These are phyloP conservation scores for Sarcophaga bullata DNA, from an alignment of 1,140 invertebrate species.

Conservation along the genomic window DNA sequence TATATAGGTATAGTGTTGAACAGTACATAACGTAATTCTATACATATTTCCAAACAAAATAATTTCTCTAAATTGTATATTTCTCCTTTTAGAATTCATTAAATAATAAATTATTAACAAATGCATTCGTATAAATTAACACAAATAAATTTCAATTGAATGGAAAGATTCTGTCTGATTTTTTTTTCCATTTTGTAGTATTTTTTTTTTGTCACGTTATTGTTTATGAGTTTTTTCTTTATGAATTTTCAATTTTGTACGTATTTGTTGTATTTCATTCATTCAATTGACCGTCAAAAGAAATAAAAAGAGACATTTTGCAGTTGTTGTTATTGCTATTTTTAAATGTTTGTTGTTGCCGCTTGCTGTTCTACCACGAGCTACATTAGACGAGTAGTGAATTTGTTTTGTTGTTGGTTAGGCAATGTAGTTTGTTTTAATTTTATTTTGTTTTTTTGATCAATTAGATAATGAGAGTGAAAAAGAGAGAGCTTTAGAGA, in stretches of 20 bases:
- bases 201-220: background rate
- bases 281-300: slow-evolving; percentile 15
- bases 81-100: no score
- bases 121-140: background rate
- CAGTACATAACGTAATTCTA: no score
- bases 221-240: background rate
- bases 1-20: no score
- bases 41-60: no score
- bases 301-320: background rate
- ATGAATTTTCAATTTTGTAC: slow-evolving; percentile 6
- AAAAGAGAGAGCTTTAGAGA: no score
- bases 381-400: background rate
- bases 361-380: background rate
- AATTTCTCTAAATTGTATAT: no score
- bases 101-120: background rate
- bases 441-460: no score
- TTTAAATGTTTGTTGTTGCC: background rate
- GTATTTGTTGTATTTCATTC: background rate
- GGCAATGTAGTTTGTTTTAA: no score
- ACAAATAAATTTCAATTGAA: background rate
- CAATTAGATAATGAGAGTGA: no score
- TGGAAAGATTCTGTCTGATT: background rate
- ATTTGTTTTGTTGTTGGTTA: no score
- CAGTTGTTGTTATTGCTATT: background rate
- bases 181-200: background rate